A percentile compares a stretch with the other conserved stretches of the same genome.
These are phyloP conservation scores for Hystrix cristata DNA, from an alignment of 2,113 vertebrate species.

Conservation along the genomic window DNA sequence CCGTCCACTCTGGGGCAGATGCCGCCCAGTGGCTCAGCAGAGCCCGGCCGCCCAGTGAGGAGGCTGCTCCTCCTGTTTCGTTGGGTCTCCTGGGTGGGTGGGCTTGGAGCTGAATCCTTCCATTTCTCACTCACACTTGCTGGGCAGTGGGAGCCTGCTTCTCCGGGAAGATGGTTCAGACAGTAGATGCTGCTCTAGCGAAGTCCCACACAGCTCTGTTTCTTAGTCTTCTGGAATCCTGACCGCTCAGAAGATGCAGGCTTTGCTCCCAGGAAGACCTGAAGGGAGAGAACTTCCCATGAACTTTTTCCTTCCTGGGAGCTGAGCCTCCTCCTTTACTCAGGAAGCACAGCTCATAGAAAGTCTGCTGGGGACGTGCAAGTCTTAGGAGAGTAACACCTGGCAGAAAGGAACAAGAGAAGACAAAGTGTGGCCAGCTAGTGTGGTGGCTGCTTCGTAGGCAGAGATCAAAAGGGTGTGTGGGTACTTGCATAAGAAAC, in stretches of 20 bases:
- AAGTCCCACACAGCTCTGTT: neutral
- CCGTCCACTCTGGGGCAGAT: accelerated
- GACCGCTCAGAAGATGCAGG: neutral
- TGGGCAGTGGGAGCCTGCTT: neutral
- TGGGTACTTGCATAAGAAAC: neutral
- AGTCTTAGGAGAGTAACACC: neutral
- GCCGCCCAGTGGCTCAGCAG: neutral
- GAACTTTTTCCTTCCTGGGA: neutral
- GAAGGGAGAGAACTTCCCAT: too few species aligned
- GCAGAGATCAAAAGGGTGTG: neutral
- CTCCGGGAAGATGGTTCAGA: neutral
- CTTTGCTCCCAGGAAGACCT: neutral
- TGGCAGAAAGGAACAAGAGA: too few species aligned
- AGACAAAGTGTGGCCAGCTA: too few species aligned
- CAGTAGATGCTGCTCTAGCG: neutral
- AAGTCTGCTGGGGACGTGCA: neutral
- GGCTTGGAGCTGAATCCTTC: neutral
- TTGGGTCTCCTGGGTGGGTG: accelerated
- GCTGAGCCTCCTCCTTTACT: accelerated
- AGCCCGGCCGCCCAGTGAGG: neutral
- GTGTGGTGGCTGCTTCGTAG: neutral
- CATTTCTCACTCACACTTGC: too few species aligned
- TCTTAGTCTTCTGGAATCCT: neutral
- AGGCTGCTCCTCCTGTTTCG: neutral
- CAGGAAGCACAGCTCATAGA: neutral